phyloP scores from a whole-genome alignment of 2,888 invertebrate species.

The Panzeria rudis region DNA sequence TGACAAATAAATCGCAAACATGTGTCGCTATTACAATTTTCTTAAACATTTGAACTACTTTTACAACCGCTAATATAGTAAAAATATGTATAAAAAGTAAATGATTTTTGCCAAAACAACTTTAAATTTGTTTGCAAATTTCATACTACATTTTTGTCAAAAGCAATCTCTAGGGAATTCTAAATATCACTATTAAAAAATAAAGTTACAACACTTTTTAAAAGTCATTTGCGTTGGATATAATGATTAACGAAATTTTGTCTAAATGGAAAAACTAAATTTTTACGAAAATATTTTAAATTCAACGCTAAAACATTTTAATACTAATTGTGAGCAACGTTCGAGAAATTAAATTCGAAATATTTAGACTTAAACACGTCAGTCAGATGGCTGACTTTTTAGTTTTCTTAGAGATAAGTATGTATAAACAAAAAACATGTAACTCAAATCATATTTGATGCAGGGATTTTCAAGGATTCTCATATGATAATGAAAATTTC shows the following conservation, averaged over 20 bases:
- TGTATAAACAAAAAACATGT: not conserved
- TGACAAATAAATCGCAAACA: slow-evolving; percentile 13
- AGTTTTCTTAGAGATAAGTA: not conserved
- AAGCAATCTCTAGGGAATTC: slow-evolving; percentile 66
- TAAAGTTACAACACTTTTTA: slow-evolving; percentile 43
- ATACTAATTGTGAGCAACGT: slow-evolving; percentile 34
- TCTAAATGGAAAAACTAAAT: slow-evolving; percentile 64
- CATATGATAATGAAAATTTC: slow-evolving; percentile 43
- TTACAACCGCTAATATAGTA: slow-evolving; percentile 49
- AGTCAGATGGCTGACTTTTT: not conserved
- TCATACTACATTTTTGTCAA: slow-evolving; percentile 45
- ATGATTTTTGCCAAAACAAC: slow-evolving; percentile 41
- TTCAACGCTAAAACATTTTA: slow-evolving; percentile 34
- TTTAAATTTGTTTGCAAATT: slow-evolving; percentile 61
- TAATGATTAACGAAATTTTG: slow-evolving; percentile 34
- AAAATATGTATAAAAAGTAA: slow-evolving; percentile 3
- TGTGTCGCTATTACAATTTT: slow-evolving; percentile 29
- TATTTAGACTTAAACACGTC: not conserved
- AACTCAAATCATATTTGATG: not conserved
- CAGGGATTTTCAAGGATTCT: slow-evolving; percentile 54
- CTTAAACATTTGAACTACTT: slow-evolving; percentile 46
- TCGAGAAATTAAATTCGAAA: not conserved
- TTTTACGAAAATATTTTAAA: slow-evolving; percentile 56
- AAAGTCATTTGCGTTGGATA: slow-evolving; percentile 42
- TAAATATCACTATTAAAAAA: slow-evolving; percentile 51